Percentiles rank a stretch among this genome's conserved stretches.
Conservation (phyloP, 2,113 vertebrate species). For the Cavia porcellus region DNA sequence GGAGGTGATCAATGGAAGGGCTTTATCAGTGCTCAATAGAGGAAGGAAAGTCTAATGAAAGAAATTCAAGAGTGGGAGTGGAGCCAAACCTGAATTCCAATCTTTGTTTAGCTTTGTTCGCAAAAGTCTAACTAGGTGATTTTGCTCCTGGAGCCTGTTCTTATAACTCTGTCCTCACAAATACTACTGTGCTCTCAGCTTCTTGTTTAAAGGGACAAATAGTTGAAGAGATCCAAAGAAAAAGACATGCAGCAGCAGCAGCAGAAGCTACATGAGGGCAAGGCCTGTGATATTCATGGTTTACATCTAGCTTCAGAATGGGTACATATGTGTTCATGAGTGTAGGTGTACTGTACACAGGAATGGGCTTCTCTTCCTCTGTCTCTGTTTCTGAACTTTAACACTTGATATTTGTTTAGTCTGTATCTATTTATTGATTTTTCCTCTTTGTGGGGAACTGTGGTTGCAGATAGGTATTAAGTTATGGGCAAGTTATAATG, state of each 20-base stretch:
- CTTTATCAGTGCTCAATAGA: slow-evolving; percentile 61
- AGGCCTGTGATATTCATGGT: neutral
- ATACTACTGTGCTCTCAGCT: neutral
- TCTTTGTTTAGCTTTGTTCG: slow-evolving; percentile 35
- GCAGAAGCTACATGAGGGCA: neutral
- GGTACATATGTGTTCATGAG: too few relatives aligned
- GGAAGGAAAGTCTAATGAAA: slow-evolving; percentile 63
- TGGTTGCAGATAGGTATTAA: neutral
- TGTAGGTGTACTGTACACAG: fast-evolving
- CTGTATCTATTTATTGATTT: neutral
- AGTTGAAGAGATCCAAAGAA: neutral
- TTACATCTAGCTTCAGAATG: neutral
- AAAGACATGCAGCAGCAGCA: neutral
- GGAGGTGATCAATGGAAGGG: neutral
- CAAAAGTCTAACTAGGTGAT: neutral
- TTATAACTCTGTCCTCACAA: neutral
- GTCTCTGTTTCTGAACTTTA: neutral
- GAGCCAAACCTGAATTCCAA: slow-evolving; percentile 52
- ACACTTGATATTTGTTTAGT: neutral
- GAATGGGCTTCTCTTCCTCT: neutral
- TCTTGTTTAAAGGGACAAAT: neutral
- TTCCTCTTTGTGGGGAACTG: neutral
- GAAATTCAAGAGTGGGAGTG: neutral
- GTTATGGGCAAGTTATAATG: neutral
- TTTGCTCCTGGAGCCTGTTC: neutral